Evolutionary conservation across 2,113 vertebrate species (phyloP).

Genomic region (Diphyllodes magnificus): DNA sequence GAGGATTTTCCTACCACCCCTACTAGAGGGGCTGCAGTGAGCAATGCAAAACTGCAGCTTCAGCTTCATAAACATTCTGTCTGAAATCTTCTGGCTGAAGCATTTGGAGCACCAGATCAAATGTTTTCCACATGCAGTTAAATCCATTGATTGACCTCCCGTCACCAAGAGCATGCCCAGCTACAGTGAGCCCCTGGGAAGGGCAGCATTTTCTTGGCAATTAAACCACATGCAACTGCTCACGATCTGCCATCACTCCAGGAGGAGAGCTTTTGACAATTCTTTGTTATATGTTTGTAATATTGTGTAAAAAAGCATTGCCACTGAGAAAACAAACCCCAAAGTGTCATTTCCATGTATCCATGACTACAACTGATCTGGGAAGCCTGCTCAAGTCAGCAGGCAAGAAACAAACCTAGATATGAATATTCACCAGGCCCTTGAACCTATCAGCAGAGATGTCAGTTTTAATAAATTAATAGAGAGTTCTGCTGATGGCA

Average conservation of each 20-base stretch:
- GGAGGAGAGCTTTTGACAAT: not conserved
- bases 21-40: not conserved
- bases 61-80: not conserved
- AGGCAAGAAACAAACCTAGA: not conserved
- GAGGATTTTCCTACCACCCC: not conserved
- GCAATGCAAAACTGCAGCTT: not conserved
- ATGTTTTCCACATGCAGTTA: rapidly evolving
- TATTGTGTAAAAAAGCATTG: not conserved
- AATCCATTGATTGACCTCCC: not conserved
- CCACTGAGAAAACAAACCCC: not conserved
- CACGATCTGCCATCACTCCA: rapidly evolving
- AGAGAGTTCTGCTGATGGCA: not conserved
- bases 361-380: slow-evolving; percentile 40
- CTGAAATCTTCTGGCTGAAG: not conserved
- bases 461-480: not conserved
- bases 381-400: not conserved
- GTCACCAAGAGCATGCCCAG: not conserved
- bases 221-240: not conserved
- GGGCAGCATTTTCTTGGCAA: not conserved
- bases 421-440: not conserved
- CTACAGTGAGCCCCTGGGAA: rapidly evolving
- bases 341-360: slow-evolving; percentile 9
- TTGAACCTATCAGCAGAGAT: not conserved
- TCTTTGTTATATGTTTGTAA: not conserved
- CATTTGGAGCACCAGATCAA: not conserved